A percentile compares a stretch with the other conserved stretches of the same genome.
Evolutionary conservation across 2,113 vertebrate species (phyloP).

Genomic region (Stigmatopora argus): DNA sequence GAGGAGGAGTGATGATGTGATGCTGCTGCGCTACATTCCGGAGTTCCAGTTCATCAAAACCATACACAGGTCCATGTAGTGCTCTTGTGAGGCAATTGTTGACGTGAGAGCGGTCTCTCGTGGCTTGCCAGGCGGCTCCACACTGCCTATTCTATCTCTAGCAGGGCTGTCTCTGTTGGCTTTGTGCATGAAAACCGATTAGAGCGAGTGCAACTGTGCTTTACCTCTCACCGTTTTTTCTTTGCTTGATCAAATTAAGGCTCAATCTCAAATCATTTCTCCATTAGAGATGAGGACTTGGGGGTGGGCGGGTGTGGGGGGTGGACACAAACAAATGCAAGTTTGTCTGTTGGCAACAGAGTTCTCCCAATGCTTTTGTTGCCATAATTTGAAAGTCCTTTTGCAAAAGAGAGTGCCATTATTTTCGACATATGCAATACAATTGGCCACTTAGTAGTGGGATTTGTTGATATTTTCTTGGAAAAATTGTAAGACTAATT

Average conservation of each 20-base stretch:
- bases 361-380: neutral
- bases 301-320: too few relatives aligned
- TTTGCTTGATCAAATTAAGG: conserved; percentile 17
- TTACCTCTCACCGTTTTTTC: conserved; percentile 9
- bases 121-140: neutral
- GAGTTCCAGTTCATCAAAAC: conserved; percentile 26
- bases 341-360: neutral
- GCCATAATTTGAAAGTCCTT: neutral
- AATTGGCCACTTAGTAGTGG: neutral
- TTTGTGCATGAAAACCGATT: conserved; percentile 14
- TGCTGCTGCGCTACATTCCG: conserved; percentile 12
- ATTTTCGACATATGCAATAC: neutral
- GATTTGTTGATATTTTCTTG: neutral
- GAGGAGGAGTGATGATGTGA: conserved; percentile 26
- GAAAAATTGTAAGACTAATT: neutral
- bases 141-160: neutral
- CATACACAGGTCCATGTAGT: conserved; percentile 5
- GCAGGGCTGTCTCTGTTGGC: neutral
- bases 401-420: neutral
- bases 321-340: neutral
- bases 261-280: conserved; percentile 11
- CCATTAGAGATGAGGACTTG: conserved; percentile 1
- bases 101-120: conserved; percentile 6
- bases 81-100: conserved; percentile 7
- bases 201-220: conserved; percentile 9